Evolutionary conservation across 2,888 invertebrate genomes (phyloP), one percentile per base, ranked within the genome.

Genomic region (Drosophila robusta): DNA sequence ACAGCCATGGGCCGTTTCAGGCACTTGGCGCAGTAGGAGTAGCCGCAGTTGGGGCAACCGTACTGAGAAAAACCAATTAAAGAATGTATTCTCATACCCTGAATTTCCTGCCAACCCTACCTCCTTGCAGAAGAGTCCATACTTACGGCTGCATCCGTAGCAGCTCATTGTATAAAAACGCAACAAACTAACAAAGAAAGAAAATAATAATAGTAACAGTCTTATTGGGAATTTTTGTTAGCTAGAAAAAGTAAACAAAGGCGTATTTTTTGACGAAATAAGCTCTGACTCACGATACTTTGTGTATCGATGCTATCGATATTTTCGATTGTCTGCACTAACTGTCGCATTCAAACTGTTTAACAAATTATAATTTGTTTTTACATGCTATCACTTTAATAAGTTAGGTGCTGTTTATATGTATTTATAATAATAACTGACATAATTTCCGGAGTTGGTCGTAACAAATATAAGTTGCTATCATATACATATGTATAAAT

Each of bases 31-130:
- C 97, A 98, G 92, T 95, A 97, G 47, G 96, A 95, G 92, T 95
- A 95, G 32, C 96, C 96, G 93, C 97, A 98, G 86, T 94, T 94
- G 42, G 96, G 95, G 91, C 97, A 98, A 18, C 96, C 97, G 93
- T 94, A 94, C 97, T 97, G 92, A 14, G 69, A 39, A 24, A 52
- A 54, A 57, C 3, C 8, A 50, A 50, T 61, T 65, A 7, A 4
- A 1, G 34, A 34, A 34, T 34, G 12, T 34, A 11, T 12, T 12
- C 34, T 11, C 12, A 24, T n/a, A 18, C 36, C 0, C 24, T 4
- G 16, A 3, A 9, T 18, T 11, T 0, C 7, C 9, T 44, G 11
- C 5, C 14, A 22, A 3, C 12, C 52, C 90, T 93, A 95, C 96
- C 93, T 96, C 96, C 91, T 95, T 95, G 55, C 94, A 94, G 78